phyloP scores from a whole-genome alignment of 2,888 invertebrate species.

The Pristionchus japonicus region DNA sequence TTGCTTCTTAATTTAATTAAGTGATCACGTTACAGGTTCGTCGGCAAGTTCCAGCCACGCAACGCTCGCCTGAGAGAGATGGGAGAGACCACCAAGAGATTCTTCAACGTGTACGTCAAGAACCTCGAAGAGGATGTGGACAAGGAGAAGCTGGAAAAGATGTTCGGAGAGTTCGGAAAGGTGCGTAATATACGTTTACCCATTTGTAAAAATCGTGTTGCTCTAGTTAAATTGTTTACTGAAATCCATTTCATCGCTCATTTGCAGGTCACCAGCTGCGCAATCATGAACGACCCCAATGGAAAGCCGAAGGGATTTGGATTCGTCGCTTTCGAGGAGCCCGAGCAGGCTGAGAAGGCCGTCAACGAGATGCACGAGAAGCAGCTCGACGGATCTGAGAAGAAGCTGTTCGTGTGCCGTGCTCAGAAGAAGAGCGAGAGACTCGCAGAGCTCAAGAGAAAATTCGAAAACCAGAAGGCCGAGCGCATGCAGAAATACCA shows the following conservation, averaged over 20 bases:
- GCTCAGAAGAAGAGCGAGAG: constrained; percentile 99
- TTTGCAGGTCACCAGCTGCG: constrained; percentile 61
- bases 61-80: constrained; percentile 97
- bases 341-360: constrained; percentile 94
- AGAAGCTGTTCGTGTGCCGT: constrained; percentile 89
- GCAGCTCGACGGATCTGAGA: constrained; percentile 72
- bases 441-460: constrained; percentile 93
- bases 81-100: constrained; percentile 91
- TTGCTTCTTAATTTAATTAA: not conserved
- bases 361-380: constrained; percentile 92
- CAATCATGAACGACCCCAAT: constrained; percentile 64
- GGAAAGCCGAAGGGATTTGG: constrained; percentile 89
- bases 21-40: constrained; percentile 80
- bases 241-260: not conserved
- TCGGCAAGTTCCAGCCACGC: constrained; percentile 97
- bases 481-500: constrained; percentile 77
- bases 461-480: constrained; percentile 91
- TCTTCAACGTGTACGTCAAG: constrained; percentile 98
- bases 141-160: constrained; percentile 94
- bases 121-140: constrained; percentile 96
- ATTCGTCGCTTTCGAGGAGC: constrained; percentile 97
- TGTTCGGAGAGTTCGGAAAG: constrained; percentile 82
- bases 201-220: no score
- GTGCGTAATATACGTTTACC: not conserved
- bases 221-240: no score